These are phyloP conservation scores for Acrobasis suavella DNA, from an alignment of 2,888 invertebrate species.

Conservation along the genomic window DNA sequence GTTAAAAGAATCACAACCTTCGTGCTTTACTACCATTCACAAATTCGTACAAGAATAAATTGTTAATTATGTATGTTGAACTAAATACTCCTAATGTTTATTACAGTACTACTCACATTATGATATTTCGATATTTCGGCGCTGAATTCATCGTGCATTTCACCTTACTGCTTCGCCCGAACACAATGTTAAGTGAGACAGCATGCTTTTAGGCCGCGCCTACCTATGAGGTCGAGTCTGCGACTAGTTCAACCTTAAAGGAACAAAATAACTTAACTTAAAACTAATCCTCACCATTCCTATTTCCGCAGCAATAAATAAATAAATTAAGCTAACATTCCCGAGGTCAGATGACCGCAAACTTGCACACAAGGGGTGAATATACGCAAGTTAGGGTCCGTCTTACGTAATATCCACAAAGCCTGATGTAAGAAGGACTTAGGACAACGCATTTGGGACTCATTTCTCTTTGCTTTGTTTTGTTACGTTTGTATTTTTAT, in stretches of 20 bases:
- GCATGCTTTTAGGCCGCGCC: too few species aligned
- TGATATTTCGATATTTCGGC: too few species aligned
- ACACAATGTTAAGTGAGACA: too few species aligned
- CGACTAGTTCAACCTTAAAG: background rate
- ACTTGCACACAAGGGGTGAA: constrained; percentile 49
- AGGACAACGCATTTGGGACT: constrained; percentile 28
- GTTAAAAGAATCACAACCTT: too few species aligned
- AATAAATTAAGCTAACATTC: constrained; percentile 60
- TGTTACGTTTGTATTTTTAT: background rate
- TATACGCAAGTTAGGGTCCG: constrained; percentile 47
- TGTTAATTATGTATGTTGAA: too few species aligned
- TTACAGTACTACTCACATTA: too few species aligned
- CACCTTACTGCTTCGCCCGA: too few species aligned
- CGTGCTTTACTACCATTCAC: too few species aligned
- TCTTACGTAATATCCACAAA: constrained; percentile 16
- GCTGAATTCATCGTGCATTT: too few species aligned
- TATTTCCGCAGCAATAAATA: constrained; percentile 47
- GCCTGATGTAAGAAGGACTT: constrained; percentile 13
- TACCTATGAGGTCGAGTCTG: too few species aligned
- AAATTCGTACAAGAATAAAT: too few species aligned
- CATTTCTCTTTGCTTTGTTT: background rate
- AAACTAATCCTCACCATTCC: constrained; percentile 15
- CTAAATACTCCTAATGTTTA: too few species aligned
- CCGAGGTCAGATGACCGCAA: constrained; percentile 47
- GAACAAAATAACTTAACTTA: background rate